Conservation (phyloP, 2,888 invertebrate genomes). For the Erebia palarica region DNA sequence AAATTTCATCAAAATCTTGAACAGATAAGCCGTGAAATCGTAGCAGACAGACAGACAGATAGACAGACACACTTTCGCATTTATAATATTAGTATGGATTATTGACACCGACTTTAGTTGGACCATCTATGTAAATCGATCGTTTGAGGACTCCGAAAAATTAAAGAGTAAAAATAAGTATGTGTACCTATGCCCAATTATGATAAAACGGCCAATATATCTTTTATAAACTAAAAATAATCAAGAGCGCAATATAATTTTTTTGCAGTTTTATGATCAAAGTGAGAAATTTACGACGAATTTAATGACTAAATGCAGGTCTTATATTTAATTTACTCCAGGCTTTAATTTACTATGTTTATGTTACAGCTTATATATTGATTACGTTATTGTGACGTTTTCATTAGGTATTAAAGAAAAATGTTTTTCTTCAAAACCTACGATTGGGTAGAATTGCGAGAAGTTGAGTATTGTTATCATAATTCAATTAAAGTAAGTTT, state of each 20-base stretch:
- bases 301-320: constrained; percentile 36
- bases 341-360: constrained; percentile 39
- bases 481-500: not conserved
- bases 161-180: no score
- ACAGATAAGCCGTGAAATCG: no score
- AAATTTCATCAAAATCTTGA: no score
- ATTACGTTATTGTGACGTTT: constrained; percentile 8
- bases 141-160: not conserved
- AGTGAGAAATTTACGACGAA: constrained; percentile 38
- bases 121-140: no score
- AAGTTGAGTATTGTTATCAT: not conserved
- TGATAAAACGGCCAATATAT: not conserved
- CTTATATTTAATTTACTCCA: constrained; percentile 38
- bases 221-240: constrained; percentile 36
- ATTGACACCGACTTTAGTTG: no score
- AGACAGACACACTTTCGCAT: no score
- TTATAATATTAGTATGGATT: no score
- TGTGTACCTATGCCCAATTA: no score
- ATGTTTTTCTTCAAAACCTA: not conserved
- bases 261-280: constrained; percentile 40
- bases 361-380: constrained; percentile 10
- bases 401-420: constrained; percentile 10
- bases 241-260: constrained; percentile 34
- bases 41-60: no score
- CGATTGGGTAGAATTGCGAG: no score